Percentiles rank a stretch among this genome's conserved stretches.
Conservation (phyloP, 2,113 vertebrate species). For the Amazona vittata region DNA sequence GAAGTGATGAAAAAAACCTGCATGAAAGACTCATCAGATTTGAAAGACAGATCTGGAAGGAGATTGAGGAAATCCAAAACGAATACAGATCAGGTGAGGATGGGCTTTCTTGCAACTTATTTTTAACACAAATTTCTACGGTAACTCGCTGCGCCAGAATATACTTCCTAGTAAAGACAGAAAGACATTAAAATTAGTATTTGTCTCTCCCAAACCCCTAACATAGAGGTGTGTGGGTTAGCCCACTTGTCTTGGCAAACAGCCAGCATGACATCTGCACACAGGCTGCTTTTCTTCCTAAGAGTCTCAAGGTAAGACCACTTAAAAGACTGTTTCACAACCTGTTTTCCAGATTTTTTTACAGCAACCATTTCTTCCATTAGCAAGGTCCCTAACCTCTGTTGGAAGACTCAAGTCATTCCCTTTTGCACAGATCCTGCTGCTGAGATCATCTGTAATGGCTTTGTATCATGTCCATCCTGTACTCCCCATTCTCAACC, state of each 20-base stretch:
- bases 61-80: slow-evolving; percentile 80
- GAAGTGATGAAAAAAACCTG: slow-evolving; percentile 70
- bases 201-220: background rate
- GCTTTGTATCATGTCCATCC: background rate
- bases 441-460: background rate
- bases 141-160: background rate
- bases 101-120: background rate
- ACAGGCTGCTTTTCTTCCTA: background rate
- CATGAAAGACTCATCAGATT: slow-evolving; percentile 69
- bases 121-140: background rate
- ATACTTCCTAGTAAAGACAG: background rate
- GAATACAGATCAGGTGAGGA: slow-evolving; percentile 82
- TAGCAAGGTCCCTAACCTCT: background rate
- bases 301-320: background rate
- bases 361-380: background rate
- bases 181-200: background rate
- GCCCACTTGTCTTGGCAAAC: background rate
- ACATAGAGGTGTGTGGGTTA: no score
- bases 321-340: background rate
- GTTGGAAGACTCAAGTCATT: background rate
- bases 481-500: background rate
- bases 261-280: background rate
- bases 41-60: slow-evolving; percentile 78
- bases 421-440: no score
- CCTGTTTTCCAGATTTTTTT: background rate